phyloP scores from a whole-genome alignment of 2,888 invertebrate species.

The Thalpophila matura region DNA sequence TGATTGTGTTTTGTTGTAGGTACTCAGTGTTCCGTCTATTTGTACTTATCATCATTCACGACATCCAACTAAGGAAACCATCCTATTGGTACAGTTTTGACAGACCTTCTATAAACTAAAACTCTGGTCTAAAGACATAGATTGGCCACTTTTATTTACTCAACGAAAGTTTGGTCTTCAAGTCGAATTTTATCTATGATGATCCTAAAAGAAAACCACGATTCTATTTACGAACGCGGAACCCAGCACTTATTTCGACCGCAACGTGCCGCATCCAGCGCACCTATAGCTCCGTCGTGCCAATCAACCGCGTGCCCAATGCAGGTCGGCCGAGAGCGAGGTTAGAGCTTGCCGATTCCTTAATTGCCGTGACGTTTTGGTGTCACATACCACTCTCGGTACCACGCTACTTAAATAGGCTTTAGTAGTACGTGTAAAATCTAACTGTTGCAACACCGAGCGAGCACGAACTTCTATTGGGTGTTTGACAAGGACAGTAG shows the following conservation, averaged over 20 bases:
- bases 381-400: conserved; percentile 84
- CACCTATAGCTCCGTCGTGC: conserved; percentile 64
- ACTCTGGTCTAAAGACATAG: too few relatives aligned
- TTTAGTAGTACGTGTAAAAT: conserved; percentile 67
- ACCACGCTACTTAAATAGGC: conserved; percentile 80
- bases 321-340: conserved; percentile 86
- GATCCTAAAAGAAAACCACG: not conserved
- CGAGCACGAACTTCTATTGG: conserved; percentile 55
- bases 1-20: not conserved
- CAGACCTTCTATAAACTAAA: too few relatives aligned
- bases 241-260: not conserved
- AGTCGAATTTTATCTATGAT: too few relatives aligned
- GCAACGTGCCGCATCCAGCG: conserved; percentile 62
- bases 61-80: not conserved
- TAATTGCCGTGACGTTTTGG: conserved; percentile 91
- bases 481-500: conserved; percentile 55
- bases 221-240: not conserved
- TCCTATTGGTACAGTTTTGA: too few relatives aligned
- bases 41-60: too few relatives aligned
- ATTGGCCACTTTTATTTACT: too few relatives aligned
- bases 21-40: not conserved
- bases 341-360: conserved; percentile 90
- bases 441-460: conserved; percentile 67
- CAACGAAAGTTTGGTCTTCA: too few relatives aligned
- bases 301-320: conserved; percentile 87